Evolutionary conservation across 2,888 invertebrate species (phyloP).

Genomic region (Ornithoptera priamus): DNA sequence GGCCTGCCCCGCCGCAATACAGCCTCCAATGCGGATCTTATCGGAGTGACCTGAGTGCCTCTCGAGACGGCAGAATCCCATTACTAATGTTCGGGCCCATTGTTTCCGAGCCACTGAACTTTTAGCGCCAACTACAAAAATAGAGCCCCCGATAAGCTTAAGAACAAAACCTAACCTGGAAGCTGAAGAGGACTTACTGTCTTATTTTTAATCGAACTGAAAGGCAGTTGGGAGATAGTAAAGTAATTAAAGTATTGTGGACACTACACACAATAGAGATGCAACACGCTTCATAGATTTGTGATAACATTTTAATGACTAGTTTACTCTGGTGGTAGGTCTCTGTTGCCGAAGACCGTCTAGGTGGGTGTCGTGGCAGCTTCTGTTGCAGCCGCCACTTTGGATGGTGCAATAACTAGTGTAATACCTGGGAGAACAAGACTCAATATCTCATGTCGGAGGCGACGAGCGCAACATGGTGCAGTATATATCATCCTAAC

Average conservation of each 20-base stretch:
- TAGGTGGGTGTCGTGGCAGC: too few species aligned
- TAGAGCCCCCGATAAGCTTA: slow-evolving; percentile 35
- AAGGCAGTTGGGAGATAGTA: slow-evolving; percentile 6
- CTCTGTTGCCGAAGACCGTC: too few species aligned
- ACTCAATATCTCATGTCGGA: too few species aligned
- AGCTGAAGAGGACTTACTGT: slow-evolving; percentile 32
- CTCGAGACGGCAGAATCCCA: slow-evolving; percentile 48
- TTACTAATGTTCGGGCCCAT: slow-evolving; percentile 52
- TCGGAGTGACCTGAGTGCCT: slow-evolving; percentile 39
- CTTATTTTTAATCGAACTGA: slow-evolving; percentile 7
- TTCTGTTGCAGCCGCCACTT: too few species aligned
- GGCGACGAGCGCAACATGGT: too few species aligned
- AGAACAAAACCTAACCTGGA: slow-evolving; percentile 41
- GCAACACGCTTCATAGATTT: too few species aligned
- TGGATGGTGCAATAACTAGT: too few species aligned
- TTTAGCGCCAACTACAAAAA: slow-evolving; percentile 33
- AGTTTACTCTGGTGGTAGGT: too few species aligned
- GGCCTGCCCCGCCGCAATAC: slow-evolving; percentile 20
- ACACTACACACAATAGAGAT: too few species aligned
- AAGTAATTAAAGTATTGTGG: slow-evolving; percentile 8
- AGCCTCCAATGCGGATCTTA: slow-evolving; percentile 35
- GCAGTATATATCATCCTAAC: too few species aligned
- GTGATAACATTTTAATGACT: too few species aligned
- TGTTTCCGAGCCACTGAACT: slow-evolving; percentile 49
- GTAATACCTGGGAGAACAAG: too few species aligned